Percentiles rank a stretch among this genome's conserved stretches.
These are phyloP conservation scores for Hyphantria cunea DNA, from an alignment of 1,140 invertebrate genomes.

Conservation along the genomic window DNA sequence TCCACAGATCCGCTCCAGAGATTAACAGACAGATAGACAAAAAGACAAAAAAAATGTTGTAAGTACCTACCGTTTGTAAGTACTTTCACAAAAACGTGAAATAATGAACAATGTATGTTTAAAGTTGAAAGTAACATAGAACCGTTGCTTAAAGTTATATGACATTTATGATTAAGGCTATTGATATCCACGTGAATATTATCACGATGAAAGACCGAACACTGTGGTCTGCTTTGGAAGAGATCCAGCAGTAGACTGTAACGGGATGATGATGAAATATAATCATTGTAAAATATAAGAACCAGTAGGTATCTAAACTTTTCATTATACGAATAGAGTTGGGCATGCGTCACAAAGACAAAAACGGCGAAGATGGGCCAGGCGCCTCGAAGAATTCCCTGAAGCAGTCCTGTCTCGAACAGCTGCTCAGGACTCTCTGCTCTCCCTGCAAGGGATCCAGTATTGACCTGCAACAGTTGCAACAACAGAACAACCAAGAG, in stretches of 20 bases:
- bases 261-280: conserved; percentile 71
- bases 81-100: no score
- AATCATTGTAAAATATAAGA: no score
- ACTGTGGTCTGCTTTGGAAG: conserved; percentile 89
- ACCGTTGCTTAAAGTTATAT: no score
- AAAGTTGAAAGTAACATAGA: no score
- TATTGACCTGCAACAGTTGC: conserved; percentile 68
- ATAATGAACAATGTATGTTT: no score
- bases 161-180: no score
- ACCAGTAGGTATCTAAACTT: neutral
- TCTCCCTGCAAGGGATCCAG: conserved; percentile 78
- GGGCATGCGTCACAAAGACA: conserved; percentile 62
- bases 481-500: conserved; percentile 47
- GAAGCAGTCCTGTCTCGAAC: conserved; percentile 71
- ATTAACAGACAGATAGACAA: no score
- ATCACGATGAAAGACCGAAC: no score
- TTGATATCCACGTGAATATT: no score
- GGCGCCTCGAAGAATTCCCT: conserved; percentile 28
- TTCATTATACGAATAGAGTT: conserved; percentile 46
- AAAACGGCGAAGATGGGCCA: conserved; percentile 51
- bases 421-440: conserved; percentile 73
- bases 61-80: no score
- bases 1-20: no score
- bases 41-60: no score
- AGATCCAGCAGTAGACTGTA: conserved; percentile 89